Conservation (phyloP, 2,797 vertebrate species). For the Poeciliopsis paucimaculata region DNA sequence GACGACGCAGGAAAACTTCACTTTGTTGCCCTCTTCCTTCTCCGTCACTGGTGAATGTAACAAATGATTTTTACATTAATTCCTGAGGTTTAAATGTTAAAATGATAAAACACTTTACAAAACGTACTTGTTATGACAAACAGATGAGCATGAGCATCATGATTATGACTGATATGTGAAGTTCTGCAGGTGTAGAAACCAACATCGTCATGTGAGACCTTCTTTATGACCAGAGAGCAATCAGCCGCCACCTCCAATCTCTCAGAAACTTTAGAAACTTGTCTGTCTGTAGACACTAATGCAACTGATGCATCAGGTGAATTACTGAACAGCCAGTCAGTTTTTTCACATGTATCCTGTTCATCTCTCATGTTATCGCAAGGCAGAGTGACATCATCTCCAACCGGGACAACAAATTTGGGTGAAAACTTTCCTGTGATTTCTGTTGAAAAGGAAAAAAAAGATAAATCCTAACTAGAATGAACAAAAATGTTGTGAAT, state of each 20-base stretch:
- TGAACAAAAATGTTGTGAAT: too few relatives aligned
- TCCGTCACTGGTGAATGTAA: neutral
- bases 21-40: neutral
- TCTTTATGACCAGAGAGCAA: slow-evolving; percentile 1
- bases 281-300: neutral
- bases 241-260: neutral
- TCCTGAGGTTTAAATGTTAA: neutral
- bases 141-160: neutral
- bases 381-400: slow-evolving; percentile 1
- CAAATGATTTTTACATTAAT: too few relatives aligned
- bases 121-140: neutral
- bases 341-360: neutral
- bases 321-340: neutral
- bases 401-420: neutral
- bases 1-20: neutral
- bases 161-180: neutral
- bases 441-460: neutral
- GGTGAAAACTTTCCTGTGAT: neutral
- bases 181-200: slow-evolving; percentile 7
- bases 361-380: neutral
- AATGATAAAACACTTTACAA: neutral
- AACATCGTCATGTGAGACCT: neutral
- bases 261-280: neutral
- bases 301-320: neutral
- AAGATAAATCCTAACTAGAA: neutral